Evolutionary conservation across 2,797 vertebrate species (phyloP).

Genomic region (Hippocampus kuda): DNA sequence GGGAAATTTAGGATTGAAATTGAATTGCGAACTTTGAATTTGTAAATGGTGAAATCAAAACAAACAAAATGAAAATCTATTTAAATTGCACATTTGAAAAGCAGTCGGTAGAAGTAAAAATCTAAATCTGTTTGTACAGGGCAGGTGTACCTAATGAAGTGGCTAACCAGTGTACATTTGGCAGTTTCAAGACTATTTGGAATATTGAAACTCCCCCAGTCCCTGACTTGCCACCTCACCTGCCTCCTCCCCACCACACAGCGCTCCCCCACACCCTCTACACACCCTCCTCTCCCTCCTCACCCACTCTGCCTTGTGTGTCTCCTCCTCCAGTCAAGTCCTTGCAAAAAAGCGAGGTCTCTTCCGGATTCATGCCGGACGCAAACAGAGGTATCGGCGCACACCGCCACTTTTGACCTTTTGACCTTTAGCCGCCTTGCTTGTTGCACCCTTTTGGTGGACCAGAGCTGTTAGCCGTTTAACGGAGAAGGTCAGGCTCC

Average conservation of each 20-base stretch:
- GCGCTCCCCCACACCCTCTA: conserved; percentile 10
- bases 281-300: conserved; percentile 48
- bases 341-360: conserved; percentile 95
- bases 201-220: conserved; percentile 39
- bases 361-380: conserved; percentile 92
- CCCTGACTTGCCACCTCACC: conserved; percentile 4
- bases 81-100: no score
- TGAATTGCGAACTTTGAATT: no score
- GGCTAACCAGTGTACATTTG: background rate
- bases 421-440: conserved; percentile 17
- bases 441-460: conserved; percentile 51
- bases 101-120: background rate
- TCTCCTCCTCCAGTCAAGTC: conserved; percentile 73
- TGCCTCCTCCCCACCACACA: conserved; percentile 12
- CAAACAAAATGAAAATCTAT: no score
- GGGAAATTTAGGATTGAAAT: no score
- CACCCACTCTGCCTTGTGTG: conserved; percentile 69
- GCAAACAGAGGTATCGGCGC: conserved; percentile 92
- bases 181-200: conserved; percentile 29
- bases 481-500: conserved; percentile 17
- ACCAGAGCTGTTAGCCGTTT: conserved; percentile 24
- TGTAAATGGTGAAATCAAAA: no score
- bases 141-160: background rate
- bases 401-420: conserved; percentile 56
- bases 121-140: background rate